These are phyloP conservation scores for Porites lobata DNA, from an alignment of 92 coral and sea anemone species.

Conservation along the genomic window DNA sequence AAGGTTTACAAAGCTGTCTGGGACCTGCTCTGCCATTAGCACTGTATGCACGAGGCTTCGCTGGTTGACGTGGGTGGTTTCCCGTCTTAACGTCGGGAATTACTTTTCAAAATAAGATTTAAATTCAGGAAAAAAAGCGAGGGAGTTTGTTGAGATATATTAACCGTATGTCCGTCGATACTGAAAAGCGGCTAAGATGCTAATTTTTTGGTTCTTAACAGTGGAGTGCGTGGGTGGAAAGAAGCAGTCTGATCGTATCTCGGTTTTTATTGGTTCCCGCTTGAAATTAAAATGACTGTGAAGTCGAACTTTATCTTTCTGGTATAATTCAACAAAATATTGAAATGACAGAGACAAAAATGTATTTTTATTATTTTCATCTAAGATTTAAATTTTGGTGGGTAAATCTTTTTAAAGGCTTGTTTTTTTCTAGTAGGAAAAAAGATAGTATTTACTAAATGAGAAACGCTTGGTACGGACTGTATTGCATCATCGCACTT, in stretches of 20 bases:
- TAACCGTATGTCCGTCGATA: conserved; percentile 49
- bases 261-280: conserved; percentile 33
- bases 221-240: conserved; percentile 50
- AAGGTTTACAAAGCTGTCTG: conserved; percentile 8
- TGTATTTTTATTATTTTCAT: conserved; percentile 5
- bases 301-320: conserved; percentile 51
- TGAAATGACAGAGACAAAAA: conserved; percentile 40
- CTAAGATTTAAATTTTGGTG: neutral
- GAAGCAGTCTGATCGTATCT: conserved; percentile 48
- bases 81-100: conserved; percentile 10
- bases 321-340: conserved; percentile 47
- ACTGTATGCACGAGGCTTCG: neutral
- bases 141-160: conserved; percentile 63
- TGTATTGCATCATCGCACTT: conserved; percentile 19
- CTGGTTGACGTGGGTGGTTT: neutral
- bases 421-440: no score
- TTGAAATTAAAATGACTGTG: conserved; percentile 45
- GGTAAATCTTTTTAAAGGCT: neutral
- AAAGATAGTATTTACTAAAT: neutral
- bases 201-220: conserved; percentile 53
- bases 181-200: conserved; percentile 54
- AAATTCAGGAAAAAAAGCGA: conserved; percentile 45
- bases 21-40: neutral
- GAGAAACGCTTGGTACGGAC: neutral
- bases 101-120: conserved; percentile 25